Conservation (phyloP, 2,797 vertebrate genomes). For the Channa striata region DNA sequence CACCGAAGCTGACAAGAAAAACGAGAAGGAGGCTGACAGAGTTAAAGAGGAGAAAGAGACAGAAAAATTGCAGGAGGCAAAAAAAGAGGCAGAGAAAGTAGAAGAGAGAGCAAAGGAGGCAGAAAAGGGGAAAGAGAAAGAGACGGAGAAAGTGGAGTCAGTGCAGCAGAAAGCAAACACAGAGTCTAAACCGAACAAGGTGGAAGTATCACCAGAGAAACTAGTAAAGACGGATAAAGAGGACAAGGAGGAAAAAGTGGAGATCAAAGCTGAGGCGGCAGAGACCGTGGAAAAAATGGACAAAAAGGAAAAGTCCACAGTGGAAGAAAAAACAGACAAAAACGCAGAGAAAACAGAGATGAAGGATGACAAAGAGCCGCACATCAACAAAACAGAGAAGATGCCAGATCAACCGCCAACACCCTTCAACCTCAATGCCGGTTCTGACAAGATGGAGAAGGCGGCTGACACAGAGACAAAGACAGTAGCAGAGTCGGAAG, state of each 20-base stretch:
- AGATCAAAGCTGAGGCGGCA: conserved; percentile 39
- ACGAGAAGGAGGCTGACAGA: neutral
- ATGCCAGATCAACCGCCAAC: conserved; percentile 45
- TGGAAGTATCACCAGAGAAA: conserved; percentile 39
- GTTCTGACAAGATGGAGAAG: conserved; percentile 48
- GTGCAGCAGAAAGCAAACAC: conserved; percentile 40
- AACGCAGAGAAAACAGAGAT: conserved; percentile 41
- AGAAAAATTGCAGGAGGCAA: conserved; percentile 9
- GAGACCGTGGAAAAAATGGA: conserved; percentile 50
- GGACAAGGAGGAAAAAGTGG: conserved; percentile 31
- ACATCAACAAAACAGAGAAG: conserved; percentile 50
- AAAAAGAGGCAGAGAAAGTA: conserved; percentile 24
- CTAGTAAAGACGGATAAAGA: conserved; percentile 29
- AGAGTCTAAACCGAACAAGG: conserved; percentile 34
- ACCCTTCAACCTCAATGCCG: conserved; percentile 30
- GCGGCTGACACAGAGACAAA: conserved; percentile 35
- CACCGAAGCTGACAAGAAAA: neutral
- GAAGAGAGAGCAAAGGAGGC: conserved; percentile 16
- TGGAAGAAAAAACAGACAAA: conserved; percentile 40
- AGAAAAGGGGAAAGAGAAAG: conserved; percentile 13
- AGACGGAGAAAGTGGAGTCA: conserved; percentile 36
- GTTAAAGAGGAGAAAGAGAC: conserved; percentile 1
- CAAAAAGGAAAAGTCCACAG: conserved; percentile 33
- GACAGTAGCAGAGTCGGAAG: conserved; percentile 14
- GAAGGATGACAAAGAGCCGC: conserved; percentile 56